Evolutionary conservation across 1,140 invertebrate species (phyloP), one percentile per base, ranked within the genome.

Genomic region (Drosophila teissieri): DNA sequence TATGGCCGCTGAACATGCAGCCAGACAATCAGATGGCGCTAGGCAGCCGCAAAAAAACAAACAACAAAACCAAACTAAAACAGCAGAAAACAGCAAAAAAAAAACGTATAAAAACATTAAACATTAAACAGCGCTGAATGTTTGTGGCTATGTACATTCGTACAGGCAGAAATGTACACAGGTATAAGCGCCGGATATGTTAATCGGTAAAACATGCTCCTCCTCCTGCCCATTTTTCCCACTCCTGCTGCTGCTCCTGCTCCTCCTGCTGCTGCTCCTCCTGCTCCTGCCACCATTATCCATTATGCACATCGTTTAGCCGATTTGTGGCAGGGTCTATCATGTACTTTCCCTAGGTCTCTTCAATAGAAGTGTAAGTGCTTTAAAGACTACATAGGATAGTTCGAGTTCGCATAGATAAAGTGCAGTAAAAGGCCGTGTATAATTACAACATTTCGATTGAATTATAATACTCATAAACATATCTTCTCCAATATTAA

Each of bases 141-240:
- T 62, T 68, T 68, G 64, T 37, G 64, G 64, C 40, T 57, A 39
- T 48, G 63, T 56, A 37, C 52, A 56, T 34, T 37, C 54, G 69
- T 60, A 63, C 15, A 39, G 27, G 42, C 48, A 52, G 52, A 55
- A 39, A 52, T 73, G 62, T 56, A 51, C 60, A 67, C 55, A 72
- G 75, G 77, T 62, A 54, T 53, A 73, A 76, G 83, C 82, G 82
- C 82, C 82, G 82, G 82, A 86, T 86, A 86, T 86, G 82, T 86
- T 86, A 70, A 80, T 65, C 75, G 80, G 49, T 75, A 74, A 57
- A 85, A 86, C 82, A 88, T 88, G 82, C 81, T 52, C 55, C 64
- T 49, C 68, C 31, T 60, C 46, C n/a, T 15, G 37, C 17, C 6
- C 11, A 37, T 14, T 10, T 11, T 11, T 12, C 37, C 37, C 14